Base-by-base conservation (phyloP, 2,888 invertebrate species). In the Ophioninae sp. region DNA sequence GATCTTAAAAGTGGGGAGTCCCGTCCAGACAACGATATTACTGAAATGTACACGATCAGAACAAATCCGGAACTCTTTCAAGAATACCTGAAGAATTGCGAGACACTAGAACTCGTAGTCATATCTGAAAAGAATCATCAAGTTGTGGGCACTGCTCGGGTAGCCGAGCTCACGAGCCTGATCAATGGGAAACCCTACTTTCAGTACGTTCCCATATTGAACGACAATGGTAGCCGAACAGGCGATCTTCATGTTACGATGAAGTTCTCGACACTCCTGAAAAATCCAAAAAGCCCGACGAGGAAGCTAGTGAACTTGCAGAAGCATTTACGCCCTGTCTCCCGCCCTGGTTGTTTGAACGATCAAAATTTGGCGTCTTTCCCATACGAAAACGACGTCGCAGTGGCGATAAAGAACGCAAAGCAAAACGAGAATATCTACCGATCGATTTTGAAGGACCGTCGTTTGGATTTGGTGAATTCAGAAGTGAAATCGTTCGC, bases 51-150 rank as follows among this genome's bases (percentile, higher is more conserved):
- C 84, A 84, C 89, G 8, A 89, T 93, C 68, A 89, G 89, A 86
- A 93, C 93, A 5, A 92, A 90, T 80, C 78, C 89, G 61, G 85
- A 84, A 44, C 87, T 93, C 1, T 92, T 93, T 80, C 86, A 90
- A 81, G 91, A 91, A 76, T 93, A 93, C 79, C 85, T 93, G n/a
- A 90, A 88, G 77, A 92, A 93, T 69, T 92, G 92, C 78, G 91
- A 90, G 70, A 88, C 88, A 20, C 64, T 93, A 21, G 90, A 92
- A 80, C 88, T 93, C 37, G 85, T 89, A 1, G 86, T 92, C n/a
- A 69, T 91, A 10, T 85, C 86, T 3, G 90, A 92, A 50, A 86
- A 87, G 23, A 88, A 85, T 5, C 87, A 88, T 65, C 85, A 88
- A 77, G 82, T 91, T 6, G 80, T 92, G 79, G 93, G 93, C 39